These are phyloP conservation scores for Nephrotoma guestfalica DNA, from an alignment of 2,888 invertebrate species.

Conservation along the genomic window DNA sequence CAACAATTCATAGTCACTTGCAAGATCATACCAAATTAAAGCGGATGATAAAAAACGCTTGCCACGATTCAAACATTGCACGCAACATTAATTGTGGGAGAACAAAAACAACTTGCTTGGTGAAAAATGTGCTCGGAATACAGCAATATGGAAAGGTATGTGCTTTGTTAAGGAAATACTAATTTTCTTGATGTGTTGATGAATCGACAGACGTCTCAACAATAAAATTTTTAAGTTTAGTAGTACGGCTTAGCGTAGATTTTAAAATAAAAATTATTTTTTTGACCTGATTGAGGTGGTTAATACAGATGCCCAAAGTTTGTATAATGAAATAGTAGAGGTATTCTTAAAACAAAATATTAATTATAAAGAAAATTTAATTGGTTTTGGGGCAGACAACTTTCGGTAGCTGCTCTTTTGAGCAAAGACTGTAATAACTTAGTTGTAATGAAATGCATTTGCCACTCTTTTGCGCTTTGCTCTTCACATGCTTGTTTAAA, in stretches of 20 bases:
- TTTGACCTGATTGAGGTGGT: slow-evolving; percentile 13
- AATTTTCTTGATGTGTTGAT: not conserved
- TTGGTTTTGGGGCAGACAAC: slow-evolving; percentile 11
- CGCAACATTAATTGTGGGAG: not conserved
- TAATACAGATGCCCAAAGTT: too few relatives aligned
- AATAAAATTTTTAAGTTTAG: not conserved
- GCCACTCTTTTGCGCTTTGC: slow-evolving; percentile 14
- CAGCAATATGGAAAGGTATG: not conserved
- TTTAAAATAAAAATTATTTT: slow-evolving; percentile 10
- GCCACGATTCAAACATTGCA: not conserved
- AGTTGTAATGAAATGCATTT: slow-evolving; percentile 22
- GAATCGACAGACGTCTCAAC: not conserved
- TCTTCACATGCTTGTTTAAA: too few relatives aligned
- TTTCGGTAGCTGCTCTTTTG: slow-evolving; percentile 18
- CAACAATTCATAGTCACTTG: not conserved
- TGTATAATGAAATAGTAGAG: slow-evolving; percentile 14
- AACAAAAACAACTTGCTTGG: not conserved
- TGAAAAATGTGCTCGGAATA: not conserved
- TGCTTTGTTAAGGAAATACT: not conserved
- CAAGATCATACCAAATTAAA: not conserved
- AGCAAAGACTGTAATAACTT: slow-evolving; percentile 18
- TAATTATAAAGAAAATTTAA: slow-evolving; percentile 22
- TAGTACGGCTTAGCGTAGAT: not conserved
- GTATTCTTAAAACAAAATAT: slow-evolving; percentile 19
- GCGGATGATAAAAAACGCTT: too few relatives aligned